Base-by-base conservation (phyloP, 2,888 invertebrate species). In the Drosophila demipolita region DNA sequence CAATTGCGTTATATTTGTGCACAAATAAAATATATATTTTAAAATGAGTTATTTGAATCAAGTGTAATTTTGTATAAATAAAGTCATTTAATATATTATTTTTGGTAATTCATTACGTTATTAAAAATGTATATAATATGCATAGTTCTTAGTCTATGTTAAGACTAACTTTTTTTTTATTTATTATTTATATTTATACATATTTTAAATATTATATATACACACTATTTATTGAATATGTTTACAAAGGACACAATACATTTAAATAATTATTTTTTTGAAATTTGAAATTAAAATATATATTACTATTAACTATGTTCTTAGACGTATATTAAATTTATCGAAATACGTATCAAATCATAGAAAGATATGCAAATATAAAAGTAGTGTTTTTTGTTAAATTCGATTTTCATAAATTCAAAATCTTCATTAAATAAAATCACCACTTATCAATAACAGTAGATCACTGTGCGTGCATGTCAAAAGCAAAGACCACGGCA, bases 391-490 rank as follows among this genome's bases (percentile, higher is more conserved):
- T 12, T 20, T 42, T 42, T 42, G 20, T 12, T 20, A 7, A 20
- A 20, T 45, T 20, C 6, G 12, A 20, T 45, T 45, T 20, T 20
- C 20, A 45, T n/a, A 20, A 20, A 20, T 20, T 45, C 3, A 3
- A 20, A 7, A 12, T 20, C 12, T 20, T 20, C 42, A 20, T 20
- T 1, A 45, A 12, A 20, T 45, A 45, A 45, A 45, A 42, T 42
- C 12, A 20, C 12, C 12, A 7, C 20, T 20, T 29, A 11, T 9
- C 9, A 26, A 59, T 20, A 20, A 6, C 11, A 15, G n/a, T 7
- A 33, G 0, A n/a, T 61, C 66, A 75, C 73, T 73, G 76, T 73
- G 48, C 52, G 17, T 66, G 66, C 50, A 74, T 60, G 42, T 42
- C 48, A 67, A 20, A 6, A 15, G 57, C 55, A 63, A 35, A 45